Conservation (phyloP, 1,140 invertebrate genomes). For the Tetragonula clypearis region DNA sequence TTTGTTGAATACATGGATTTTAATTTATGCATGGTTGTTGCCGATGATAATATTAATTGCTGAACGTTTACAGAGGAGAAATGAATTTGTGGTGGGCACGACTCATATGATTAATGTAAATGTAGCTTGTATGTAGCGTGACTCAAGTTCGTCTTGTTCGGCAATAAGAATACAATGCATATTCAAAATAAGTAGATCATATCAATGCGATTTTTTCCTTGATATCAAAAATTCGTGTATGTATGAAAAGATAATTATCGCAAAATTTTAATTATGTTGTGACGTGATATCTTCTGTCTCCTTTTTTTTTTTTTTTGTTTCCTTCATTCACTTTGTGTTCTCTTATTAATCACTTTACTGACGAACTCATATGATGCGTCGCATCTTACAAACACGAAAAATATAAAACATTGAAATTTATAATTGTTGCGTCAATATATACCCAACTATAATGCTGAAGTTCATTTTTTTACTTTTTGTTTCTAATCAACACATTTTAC, state of each 20-base stretch:
- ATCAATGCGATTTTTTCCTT: conserved; percentile 25
- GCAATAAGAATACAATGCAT: conserved; percentile 11
- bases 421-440: neutral
- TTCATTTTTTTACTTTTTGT: too few relatives aligned
- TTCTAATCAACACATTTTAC: too few relatives aligned
- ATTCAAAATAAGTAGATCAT: conserved; percentile 40
- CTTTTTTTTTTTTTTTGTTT: neutral
- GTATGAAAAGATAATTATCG: conserved; percentile 38
- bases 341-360: neutral
- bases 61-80: conserved; percentile 5
- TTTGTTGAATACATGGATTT: neutral
- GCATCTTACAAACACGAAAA: neutral
- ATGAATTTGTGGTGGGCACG: neutral
- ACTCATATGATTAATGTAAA: neutral
- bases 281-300: neutral
- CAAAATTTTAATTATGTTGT: conserved; percentile 21
- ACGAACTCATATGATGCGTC: neutral
- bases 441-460: neutral
- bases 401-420: neutral
- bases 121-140: conserved; percentile 32
- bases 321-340: neutral
- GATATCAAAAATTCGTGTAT: conserved; percentile 51
- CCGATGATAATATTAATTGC: neutral
- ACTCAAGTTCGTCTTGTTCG: conserved; percentile 61
- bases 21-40: neutral